Base-by-base conservation (phyloP, 2,888 invertebrate species). In the Octodonta nipae region DNA sequence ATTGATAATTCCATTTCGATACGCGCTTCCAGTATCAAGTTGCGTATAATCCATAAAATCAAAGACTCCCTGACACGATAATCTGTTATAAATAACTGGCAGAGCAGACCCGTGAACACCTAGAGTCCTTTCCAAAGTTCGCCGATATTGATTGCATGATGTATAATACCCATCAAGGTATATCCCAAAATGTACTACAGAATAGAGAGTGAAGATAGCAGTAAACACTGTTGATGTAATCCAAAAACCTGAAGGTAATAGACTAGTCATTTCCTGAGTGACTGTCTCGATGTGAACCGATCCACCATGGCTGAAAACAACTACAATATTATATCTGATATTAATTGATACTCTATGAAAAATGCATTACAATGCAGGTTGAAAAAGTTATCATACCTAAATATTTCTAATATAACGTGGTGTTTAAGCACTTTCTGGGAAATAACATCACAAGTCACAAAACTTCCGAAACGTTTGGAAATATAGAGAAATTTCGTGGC, bases 11-110 rank as follows among this genome's bases (percentile, higher is more conserved):
- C 73, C 73, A 17, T 75, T 68, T 13, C 75, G 65, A 43, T 71
- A 71, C 42, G 74, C 71, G 30, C 71, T 73, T 0, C 71, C 66
- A 10, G 60, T 56, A 44, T 78, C 76, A 30, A 78, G 75, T 37
- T 81, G 78, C 36, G 85, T 63, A 47, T 80, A 86, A 55, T 86
- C 86, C 81, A 86, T 81, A 55, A 80, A 85, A 60, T 86, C 86
- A 45, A 74, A 77, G 30, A 84, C 71, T 0, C 81, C 75, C 35
- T 75, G 74, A 52, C 86, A 86, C 1, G 71, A 64, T 2, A 86
- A 60, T 7, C 85, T 71, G 36, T 69, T 66, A 49, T 75, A 71
- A 41, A 80, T 70, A 1, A 69, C 70, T 2, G 68, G 66, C 5
- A 71, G 66, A 17, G 71, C 66, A 33, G 71, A 71, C 8, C 75